phyloP scores from a whole-genome alignment of 2,888 invertebrate genomes.

The Neocrepidodera transversa region DNA sequence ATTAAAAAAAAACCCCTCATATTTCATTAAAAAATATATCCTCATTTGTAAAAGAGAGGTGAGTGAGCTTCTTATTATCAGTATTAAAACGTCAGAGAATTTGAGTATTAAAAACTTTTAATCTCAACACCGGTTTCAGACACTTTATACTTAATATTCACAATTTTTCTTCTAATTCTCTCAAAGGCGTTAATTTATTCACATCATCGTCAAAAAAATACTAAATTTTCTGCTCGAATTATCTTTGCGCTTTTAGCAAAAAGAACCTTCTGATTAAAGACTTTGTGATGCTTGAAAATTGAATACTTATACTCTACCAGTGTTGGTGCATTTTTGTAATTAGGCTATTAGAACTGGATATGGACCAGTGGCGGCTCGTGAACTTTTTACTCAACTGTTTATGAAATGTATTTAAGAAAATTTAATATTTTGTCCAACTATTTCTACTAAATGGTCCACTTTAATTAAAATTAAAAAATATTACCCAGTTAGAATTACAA shows the following conservation, averaged over 20 bases:
- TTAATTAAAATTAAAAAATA: too few relatives aligned
- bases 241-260: slow-evolving; percentile 1
- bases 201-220: neutral
- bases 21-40: neutral
- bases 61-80: neutral
- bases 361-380: too few relatives aligned
- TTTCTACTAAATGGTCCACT: too few relatives aligned
- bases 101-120: slow-evolving; percentile 12
- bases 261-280: slow-evolving; percentile 3
- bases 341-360: too few relatives aligned
- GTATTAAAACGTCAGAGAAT: neutral
- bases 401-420: too few relatives aligned
- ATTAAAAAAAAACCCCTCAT: neutral
- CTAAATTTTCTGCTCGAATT: neutral
- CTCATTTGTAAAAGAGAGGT: neutral
- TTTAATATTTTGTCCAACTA: too few relatives aligned
- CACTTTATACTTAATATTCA: slow-evolving; percentile 13
- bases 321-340: too few relatives aligned
- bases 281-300: too few relatives aligned
- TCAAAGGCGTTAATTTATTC: slow-evolving; percentile 3
- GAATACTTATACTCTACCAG: too few relatives aligned
- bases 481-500: too few relatives aligned
- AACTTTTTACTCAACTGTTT: too few relatives aligned
- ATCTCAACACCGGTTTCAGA: slow-evolving; percentile 12
- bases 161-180: neutral